Conservation (phyloP, 2,888 invertebrate species). For the Drosophila gaucha region DNA sequence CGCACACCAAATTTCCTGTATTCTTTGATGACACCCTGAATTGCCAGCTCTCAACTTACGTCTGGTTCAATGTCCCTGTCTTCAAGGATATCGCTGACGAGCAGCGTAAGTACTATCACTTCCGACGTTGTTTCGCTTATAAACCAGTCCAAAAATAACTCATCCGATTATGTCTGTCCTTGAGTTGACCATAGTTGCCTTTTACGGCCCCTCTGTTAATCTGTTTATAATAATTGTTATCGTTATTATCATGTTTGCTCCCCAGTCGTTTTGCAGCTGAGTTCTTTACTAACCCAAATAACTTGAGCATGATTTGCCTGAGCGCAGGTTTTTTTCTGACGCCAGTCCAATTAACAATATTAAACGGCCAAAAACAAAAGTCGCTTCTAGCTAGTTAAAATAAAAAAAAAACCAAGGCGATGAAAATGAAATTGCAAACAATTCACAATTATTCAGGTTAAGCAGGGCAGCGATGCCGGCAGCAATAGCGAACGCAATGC, state of each 20-base stretch:
- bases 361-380: constrained; percentile 51
- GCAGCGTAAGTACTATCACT: constrained; percentile 69
- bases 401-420: constrained; percentile 18
- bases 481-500: constrained; percentile 73
- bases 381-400: constrained; percentile 29
- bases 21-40: constrained; percentile 61
- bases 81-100: constrained; percentile 67
- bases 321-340: constrained; percentile 34
- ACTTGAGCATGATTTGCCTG: constrained; percentile 48
- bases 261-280: constrained; percentile 16
- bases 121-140: constrained; percentile 37
- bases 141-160: constrained; percentile 29
- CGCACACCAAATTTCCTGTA: constrained; percentile 21
- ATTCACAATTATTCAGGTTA: constrained; percentile 77
- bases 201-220: constrained; percentile 31
- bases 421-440: constrained; percentile 57
- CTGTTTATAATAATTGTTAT: constrained; percentile 57
- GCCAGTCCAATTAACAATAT: constrained; percentile 62
- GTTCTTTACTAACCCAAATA: constrained; percentile 62
- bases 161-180: constrained; percentile 62
- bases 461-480: constrained; percentile 58
- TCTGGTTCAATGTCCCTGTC: constrained; percentile 69
- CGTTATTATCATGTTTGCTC: constrained; percentile 21
- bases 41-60: constrained; percentile 25
- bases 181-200: constrained; percentile 55